A percentile compares a stretch with the other conserved stretches of the same genome.
phyloP scores from a whole-genome alignment of 1,140 invertebrate genomes.

The Papilio polytes region DNA sequence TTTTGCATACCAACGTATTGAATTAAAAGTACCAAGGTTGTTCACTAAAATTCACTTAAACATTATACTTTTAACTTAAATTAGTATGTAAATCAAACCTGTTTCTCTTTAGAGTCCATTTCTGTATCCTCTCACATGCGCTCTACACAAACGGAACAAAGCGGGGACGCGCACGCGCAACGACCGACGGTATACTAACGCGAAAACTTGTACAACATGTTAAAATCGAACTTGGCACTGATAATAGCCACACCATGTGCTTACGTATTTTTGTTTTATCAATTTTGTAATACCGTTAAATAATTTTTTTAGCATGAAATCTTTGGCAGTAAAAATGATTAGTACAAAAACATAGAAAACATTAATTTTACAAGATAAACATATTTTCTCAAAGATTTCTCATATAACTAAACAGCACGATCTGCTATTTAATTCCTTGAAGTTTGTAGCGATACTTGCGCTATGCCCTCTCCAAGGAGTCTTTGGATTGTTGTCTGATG shows the following conservation, averaged over 20 bases:
- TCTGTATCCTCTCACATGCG: slow-evolving; percentile 2
- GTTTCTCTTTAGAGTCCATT: slow-evolving; percentile 16
- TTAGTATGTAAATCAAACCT: neutral
- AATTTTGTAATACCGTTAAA: too few relatives aligned
- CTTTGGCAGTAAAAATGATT: too few relatives aligned
- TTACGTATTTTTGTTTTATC: neutral
- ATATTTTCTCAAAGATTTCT: too few relatives aligned
- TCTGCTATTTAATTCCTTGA: too few relatives aligned
- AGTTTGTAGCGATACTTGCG: too few relatives aligned
- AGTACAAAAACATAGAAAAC: too few relatives aligned
- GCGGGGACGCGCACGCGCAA: neutral
- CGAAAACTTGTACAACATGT: neutral
- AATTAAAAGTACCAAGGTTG: neutral
- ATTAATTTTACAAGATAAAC: too few relatives aligned
- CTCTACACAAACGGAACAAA: neutral
- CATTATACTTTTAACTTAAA: neutral
- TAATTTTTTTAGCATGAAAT: too few relatives aligned
- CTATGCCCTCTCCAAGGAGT: too few relatives aligned
- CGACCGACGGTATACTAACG: neutral
- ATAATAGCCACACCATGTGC: neutral
- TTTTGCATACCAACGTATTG: neutral
- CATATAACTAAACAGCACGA: too few relatives aligned
- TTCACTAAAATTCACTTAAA: neutral
- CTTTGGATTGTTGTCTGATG: too few relatives aligned
- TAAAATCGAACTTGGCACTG: neutral